phyloP scores from a whole-genome alignment of 1,140 invertebrate genomes.

The Phymorhynchus buccinoides region DNA sequence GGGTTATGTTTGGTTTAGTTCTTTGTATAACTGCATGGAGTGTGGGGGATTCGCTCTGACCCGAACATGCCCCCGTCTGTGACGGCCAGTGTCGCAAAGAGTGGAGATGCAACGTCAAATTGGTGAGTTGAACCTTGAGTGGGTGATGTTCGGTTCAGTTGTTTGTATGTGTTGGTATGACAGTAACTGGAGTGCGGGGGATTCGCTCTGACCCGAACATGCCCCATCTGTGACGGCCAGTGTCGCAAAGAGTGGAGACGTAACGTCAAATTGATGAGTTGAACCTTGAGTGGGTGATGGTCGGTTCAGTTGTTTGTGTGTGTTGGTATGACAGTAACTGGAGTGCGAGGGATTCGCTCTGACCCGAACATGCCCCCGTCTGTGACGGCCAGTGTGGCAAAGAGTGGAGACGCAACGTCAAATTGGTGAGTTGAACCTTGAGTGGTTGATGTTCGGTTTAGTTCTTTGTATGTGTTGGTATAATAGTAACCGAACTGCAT shows the following conservation, averaged over 20 bases:
- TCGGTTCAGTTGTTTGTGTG: too few species aligned
- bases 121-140: slow-evolving; percentile 76
- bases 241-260: slow-evolving; percentile 83
- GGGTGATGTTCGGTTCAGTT: not conserved
- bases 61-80: slow-evolving; percentile 84
- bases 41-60: slow-evolving; percentile 86
- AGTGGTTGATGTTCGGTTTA: not conserved
- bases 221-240: slow-evolving; percentile 83
- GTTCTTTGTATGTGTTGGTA: not conserved
- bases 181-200: slow-evolving; percentile 87
- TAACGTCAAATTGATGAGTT: slow-evolving; percentile 82
- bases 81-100: slow-evolving; percentile 81
- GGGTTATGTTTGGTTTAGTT: too few species aligned
- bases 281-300: too few species aligned
- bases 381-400: slow-evolving; percentile 83
- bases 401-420: slow-evolving; percentile 84
- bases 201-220: slow-evolving; percentile 84
- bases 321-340: too few species aligned
- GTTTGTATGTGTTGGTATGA: not conserved
- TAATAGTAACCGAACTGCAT: too few species aligned
- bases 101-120: slow-evolving; percentile 85
- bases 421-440: slow-evolving; percentile 77
- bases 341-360: slow-evolving; percentile 89
- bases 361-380: slow-evolving; percentile 82
- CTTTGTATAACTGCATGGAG: slow-evolving; percentile 75